These are phyloP conservation scores for Eupithecia tripunctaria DNA, from an alignment of 2,888 invertebrate species.

Conservation along the genomic window DNA sequence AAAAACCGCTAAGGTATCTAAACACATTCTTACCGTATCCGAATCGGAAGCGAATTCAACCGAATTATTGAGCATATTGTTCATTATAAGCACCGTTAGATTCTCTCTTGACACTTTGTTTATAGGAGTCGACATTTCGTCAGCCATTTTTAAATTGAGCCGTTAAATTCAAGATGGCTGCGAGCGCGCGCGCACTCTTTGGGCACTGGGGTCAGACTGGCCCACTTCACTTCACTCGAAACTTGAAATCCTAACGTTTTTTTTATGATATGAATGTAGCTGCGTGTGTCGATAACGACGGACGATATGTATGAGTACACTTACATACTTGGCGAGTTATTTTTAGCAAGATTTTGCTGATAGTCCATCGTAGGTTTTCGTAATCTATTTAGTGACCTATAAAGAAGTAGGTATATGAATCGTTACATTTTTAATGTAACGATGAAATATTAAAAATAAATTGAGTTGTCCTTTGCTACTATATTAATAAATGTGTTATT, in stretches of 20 bases:
- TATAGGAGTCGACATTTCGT: conserved; percentile 62
- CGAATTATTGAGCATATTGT: conserved; percentile 68
- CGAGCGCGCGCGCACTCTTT: conserved; percentile 31
- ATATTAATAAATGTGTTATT: neutral
- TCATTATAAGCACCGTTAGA: conserved; percentile 63
- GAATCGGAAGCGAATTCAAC: conserved; percentile 62
- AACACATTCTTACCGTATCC: conserved; percentile 51
- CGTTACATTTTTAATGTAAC: too few species aligned
- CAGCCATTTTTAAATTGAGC: conserved; percentile 56
- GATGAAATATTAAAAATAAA: too few species aligned
- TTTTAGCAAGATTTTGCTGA: neutral
- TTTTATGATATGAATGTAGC: conserved; percentile 8
- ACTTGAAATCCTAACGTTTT: neutral
- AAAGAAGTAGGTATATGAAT: too few species aligned
- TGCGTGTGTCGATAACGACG: neutral
- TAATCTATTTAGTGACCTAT: neutral
- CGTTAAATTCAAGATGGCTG: conserved; percentile 34
- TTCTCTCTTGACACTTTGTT: conserved; percentile 67
- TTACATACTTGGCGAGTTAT: neutral
- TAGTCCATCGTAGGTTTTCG: too few species aligned
- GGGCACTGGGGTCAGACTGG: conserved; percentile 25
- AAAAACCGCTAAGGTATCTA: neutral
- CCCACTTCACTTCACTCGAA: neutral
- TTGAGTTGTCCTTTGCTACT: neutral
- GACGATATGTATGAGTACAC: neutral